Conservation (phyloP, 2,113 vertebrate genomes). For the Archocentrus centrarchus region DNA sequence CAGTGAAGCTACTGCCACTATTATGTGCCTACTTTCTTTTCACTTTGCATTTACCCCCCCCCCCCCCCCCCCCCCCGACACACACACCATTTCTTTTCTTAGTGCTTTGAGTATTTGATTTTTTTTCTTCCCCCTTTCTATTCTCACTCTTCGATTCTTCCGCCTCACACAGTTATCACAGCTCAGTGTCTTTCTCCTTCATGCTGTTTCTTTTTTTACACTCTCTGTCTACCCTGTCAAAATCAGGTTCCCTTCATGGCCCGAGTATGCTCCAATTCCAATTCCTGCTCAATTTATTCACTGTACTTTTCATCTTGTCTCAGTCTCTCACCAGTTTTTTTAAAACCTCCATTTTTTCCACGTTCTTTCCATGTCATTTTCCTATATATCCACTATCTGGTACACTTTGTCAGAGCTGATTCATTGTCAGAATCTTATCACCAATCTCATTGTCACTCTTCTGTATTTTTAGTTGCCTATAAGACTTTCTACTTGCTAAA, state of each 20-base stretch:
- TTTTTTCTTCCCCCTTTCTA: constrained; percentile 32
- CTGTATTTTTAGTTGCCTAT: constrained; percentile 7
- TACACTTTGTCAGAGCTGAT: neutral
- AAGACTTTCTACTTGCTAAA: constrained; percentile 17
- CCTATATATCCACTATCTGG: neutral
- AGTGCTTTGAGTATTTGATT: constrained; percentile 30
- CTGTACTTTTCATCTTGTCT: constrained; percentile 8
- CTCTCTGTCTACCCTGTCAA: constrained; percentile 14
- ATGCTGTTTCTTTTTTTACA: constrained; percentile 11
- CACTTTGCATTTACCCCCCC: neutral
- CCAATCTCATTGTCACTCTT: constrained; percentile 4
- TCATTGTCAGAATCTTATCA: constrained; percentile 15
- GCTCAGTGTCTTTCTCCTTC: constrained; percentile 23
- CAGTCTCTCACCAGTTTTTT: neutral
- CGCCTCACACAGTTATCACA: constrained; percentile 24
- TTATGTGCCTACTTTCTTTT: constrained; percentile 5
- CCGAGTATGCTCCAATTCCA: constrained; percentile 4
- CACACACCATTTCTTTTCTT: constrained; percentile 25
- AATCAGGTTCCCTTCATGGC: constrained; percentile 3
- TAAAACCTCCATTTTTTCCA: neutral
- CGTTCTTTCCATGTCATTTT: neutral
- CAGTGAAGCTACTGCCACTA: neutral
- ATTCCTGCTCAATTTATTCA: constrained; percentile 41
- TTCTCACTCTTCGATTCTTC: constrained; percentile 33
- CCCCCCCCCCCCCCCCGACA: too few species aligned